Conservation (phyloP, 2,113 vertebrate genomes). For the Calidris pygmaea region DNA sequence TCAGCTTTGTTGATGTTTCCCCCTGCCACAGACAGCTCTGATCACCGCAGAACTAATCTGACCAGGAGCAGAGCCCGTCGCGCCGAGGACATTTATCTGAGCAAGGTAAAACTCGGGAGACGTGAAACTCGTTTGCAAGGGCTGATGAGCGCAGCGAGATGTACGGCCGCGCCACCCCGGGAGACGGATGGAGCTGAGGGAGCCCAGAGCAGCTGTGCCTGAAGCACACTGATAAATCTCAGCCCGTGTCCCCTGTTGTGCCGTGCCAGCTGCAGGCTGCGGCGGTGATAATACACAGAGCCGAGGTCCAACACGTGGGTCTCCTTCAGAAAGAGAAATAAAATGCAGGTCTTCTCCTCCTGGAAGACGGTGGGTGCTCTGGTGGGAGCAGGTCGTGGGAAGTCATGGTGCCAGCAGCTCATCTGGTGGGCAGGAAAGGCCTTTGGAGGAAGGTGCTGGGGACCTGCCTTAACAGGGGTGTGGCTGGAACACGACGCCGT, state of each 20-base stretch:
- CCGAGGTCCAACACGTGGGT: rapidly evolving
- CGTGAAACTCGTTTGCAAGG: neutral
- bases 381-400: neutral
- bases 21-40: neutral
- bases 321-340: neutral
- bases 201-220: constrained; percentile 41
- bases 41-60: neutral
- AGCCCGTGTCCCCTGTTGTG: neutral
- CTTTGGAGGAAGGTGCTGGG: neutral
- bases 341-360: neutral
- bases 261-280: constrained; percentile 47
- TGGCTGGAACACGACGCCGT: rapidly evolving
- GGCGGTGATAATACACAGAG: neutral
- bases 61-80: neutral
- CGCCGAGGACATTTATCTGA: neutral
- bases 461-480: neutral
- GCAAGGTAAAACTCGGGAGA: constrained; percentile 8
- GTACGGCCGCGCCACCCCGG: neutral
- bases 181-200: constrained; percentile 35
- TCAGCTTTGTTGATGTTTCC: neutral
- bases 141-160: neutral
- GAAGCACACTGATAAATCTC: constrained; percentile 57
- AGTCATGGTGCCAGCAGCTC: rapidly evolving
- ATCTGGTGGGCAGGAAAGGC: neutral
- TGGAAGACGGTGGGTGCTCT: neutral